Base-by-base conservation (phyloP, 2,113 vertebrate genomes). In the Cryptomyrus ogoouensis region DNA sequence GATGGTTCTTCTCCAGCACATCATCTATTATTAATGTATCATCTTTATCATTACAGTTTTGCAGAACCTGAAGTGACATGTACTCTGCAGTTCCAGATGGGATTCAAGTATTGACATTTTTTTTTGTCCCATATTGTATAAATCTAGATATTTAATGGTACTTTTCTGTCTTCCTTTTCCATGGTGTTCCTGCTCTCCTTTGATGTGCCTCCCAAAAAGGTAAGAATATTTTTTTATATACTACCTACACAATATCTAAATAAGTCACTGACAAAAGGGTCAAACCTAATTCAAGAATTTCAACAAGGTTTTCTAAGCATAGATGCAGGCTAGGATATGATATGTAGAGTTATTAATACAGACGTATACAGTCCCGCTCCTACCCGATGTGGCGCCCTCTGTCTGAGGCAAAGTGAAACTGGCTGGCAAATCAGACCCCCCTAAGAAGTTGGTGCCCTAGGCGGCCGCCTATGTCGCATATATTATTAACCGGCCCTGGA, bases 141-240 rank as follows among this genome's bases (percentile, higher is more conserved):
- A 84, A 24, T 47, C 9, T 44, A 12, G 8, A 47, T 56, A 19
- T 56, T 74, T 89, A 83, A 89, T 66, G 35, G 13, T 44, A 15
- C 77, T 42, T 88, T 56, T 56, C 77, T 83, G 12, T 89, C 21
- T 83, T 3, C 19, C 27, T 39, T 89, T 31, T 52, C 9, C 21
- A 31, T 89, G 49, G 35, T 66, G 35, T 66, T 83, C 62, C 88
- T 89, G 88, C 70, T 56, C 10, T 7, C 88, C 21, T 7, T 74
- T 21, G 47, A 15, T 50, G 70, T 12, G 74, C 47, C 66, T 83
- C 49, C 70, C 1, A 15, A 44, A 31, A 89, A 89, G 88, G 88
- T 89, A 89, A 89, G 88, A 89, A 89, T 27, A 42, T 13, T 56
- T 89, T 53, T 83, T 53, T 24, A 24, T 56, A n/a, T 21, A 35